These are phyloP conservation scores for Aramus guarauna DNA, from an alignment of 2,113 vertebrate genomes.

Conservation along the genomic window DNA sequence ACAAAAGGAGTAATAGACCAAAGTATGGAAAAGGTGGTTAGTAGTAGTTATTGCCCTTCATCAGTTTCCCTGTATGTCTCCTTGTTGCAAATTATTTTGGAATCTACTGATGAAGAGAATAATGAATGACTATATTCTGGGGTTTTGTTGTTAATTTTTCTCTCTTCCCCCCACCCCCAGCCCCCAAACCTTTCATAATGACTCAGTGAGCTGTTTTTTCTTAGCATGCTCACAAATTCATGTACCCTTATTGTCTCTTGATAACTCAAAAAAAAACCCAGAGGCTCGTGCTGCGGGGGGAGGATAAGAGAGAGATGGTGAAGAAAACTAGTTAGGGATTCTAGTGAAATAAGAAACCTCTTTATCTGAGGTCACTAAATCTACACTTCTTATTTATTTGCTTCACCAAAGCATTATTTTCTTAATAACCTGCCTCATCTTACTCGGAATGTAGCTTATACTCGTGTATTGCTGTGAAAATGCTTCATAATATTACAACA, in stretches of 20 bases:
- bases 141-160: background rate
- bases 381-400: background rate
- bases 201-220: background rate
- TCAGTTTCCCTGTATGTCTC: background rate
- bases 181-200: background rate
- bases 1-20: background rate
- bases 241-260: background rate
- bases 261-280: background rate
- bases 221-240: background rate
- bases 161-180: too few relatives aligned
- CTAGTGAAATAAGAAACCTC: background rate
- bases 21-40: background rate
- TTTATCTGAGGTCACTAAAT: background rate
- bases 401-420: background rate
- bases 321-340: background rate
- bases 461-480: background rate
- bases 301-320: background rate
- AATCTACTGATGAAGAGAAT: background rate
- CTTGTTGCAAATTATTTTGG: background rate
- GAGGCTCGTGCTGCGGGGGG: accelerated
- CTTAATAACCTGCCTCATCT: background rate
- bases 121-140: background rate
- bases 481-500: background rate
- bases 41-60: background rate
- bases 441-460: background rate